These are phyloP conservation scores for Actinemys pallida DNA, from an alignment of 2,113 vertebrate genomes.

Conservation along the genomic window DNA sequence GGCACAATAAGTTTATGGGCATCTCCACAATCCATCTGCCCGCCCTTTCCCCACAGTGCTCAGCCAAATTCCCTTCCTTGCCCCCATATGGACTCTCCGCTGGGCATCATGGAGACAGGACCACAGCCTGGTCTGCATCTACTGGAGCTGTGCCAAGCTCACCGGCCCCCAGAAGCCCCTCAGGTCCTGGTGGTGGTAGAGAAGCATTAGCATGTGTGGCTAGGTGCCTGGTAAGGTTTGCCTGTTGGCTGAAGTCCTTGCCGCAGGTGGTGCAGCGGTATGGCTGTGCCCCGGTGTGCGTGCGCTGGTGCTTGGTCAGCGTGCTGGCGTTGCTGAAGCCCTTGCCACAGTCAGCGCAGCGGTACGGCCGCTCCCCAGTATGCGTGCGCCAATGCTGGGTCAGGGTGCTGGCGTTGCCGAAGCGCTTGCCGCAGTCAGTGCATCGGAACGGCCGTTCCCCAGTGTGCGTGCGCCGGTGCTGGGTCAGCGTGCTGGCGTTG, in stretches of 20 bases:
- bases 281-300: neutral
- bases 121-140: neutral
- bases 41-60: neutral
- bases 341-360: conserved; percentile 76
- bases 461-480: conserved; percentile 37
- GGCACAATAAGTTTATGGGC: neutral
- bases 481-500: conserved; percentile 66
- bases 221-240: neutral
- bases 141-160: neutral
- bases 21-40: neutral
- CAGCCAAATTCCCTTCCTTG: neutral
- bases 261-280: conserved; percentile 68
- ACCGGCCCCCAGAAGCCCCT: neutral
- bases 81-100: neutral
- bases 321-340: conserved; percentile 72
- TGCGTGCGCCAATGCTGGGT: conserved; percentile 45
- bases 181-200: neutral
- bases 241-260: conserved; percentile 67
- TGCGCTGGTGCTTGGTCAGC: conserved; percentile 74
- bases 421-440: conserved; percentile 71
- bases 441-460: conserved; percentile 65
- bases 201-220: neutral
- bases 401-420: conserved; percentile 69
- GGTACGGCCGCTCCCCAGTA: conserved; percentile 65
- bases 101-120: neutral